These are phyloP conservation scores for Danio albolineatus DNA, from an alignment of 2,797 vertebrate genomes.

Conservation along the genomic window DNA sequence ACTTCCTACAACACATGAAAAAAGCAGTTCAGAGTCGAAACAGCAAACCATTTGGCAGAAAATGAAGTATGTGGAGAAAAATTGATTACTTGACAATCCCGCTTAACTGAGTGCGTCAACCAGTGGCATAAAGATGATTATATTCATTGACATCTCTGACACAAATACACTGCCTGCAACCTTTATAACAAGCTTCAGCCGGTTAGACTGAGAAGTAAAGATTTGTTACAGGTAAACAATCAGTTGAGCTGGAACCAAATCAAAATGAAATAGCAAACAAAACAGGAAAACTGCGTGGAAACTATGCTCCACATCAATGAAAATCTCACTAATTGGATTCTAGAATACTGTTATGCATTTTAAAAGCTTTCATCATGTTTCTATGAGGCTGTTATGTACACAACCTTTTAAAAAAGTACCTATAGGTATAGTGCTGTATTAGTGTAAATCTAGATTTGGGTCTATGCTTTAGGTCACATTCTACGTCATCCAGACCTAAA, in stretches of 20 bases:
- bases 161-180: slow-evolving; percentile 60
- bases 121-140: slow-evolving; percentile 70
- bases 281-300: not conserved
- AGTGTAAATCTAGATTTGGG: not conserved
- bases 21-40: slow-evolving; percentile 65
- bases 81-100: slow-evolving; percentile 77
- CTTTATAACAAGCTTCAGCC: slow-evolving; percentile 55
- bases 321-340: not conserved
- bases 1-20: slow-evolving; percentile 62
- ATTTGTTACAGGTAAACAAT: slow-evolving; percentile 14
- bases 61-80: slow-evolving; percentile 62
- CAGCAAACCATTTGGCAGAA: slow-evolving; percentile 60
- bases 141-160: slow-evolving; percentile 66
- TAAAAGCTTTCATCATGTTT: not conserved
- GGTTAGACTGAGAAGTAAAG: slow-evolving; percentile 50
- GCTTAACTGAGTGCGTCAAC: slow-evolving; percentile 68
- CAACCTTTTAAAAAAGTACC: not conserved
- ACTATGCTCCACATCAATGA: not conserved
- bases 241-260: not conserved
- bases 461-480: too few relatives aligned
- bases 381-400: slow-evolving; percentile 2
- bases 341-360: not conserved
- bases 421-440: not conserved
- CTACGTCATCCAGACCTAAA: too few relatives aligned
- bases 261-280: slow-evolving; percentile 13